Percentiles rank a stretch among this genome's conserved stretches.
Conservation (phyloP, 2,888 invertebrate genomes). For the Ophraella communa region DNA sequence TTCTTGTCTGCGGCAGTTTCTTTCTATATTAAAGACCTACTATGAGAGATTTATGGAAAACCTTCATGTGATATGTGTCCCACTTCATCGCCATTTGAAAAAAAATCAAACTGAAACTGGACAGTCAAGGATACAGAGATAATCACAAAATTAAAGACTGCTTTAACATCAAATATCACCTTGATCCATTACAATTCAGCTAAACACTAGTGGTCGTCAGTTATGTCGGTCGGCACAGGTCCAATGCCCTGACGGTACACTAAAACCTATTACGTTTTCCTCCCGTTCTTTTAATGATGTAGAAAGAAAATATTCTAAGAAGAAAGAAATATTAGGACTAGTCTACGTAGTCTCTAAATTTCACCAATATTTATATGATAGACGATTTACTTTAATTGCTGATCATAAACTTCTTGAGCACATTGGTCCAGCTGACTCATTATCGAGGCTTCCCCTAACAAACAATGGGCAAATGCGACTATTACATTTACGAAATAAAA, state of each 20-base stretch:
- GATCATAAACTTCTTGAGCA: conserved; percentile 28
- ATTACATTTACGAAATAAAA: neutral
- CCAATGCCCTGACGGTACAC: conserved; percentile 17
- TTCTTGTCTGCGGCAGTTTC: too few species aligned
- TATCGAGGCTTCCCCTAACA: neutral
- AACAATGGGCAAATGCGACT: too few species aligned
- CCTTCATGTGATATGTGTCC: conserved; percentile 24
- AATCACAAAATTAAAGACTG: conserved; percentile 29
- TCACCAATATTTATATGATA: conserved; percentile 23
- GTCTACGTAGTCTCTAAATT: conserved; percentile 27
- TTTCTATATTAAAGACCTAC: too few species aligned
- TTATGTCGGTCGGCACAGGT: conserved; percentile 28
- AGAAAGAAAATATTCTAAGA: conserved; percentile 11
- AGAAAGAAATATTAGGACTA: conserved; percentile 33
- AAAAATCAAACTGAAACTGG: conserved; percentile 29
- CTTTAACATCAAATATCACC: conserved; percentile 23
- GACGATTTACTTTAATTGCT: conserved; percentile 20
- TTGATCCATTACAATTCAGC: conserved; percentile 32
- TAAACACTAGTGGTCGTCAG: conserved; percentile 20
- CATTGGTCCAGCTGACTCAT: neutral
- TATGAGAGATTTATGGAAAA: conserved; percentile 30
- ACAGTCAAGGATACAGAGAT: conserved; percentile 14
- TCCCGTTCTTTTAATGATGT: conserved; percentile 23
- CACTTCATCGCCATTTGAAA: conserved; percentile 29
- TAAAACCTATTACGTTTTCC: conserved; percentile 30